Base-by-base conservation (phyloP, 2,797 vertebrate genomes). In the Spheniscus humboldti region DNA sequence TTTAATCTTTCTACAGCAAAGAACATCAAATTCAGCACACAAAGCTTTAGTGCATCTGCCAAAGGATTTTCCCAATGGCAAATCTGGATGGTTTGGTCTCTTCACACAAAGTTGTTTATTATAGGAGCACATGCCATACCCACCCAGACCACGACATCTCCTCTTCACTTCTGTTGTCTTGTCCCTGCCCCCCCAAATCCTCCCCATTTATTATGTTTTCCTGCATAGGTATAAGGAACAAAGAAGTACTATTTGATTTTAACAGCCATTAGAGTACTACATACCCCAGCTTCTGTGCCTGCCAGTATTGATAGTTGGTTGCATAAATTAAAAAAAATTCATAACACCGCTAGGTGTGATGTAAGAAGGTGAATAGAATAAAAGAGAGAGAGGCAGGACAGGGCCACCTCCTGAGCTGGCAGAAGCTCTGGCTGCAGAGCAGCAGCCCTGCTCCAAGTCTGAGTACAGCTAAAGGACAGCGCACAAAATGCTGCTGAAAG, bases 91-190 rank as follows among this genome's bases (percentile, higher is more conserved):
- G 30, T 43, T 64, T 62, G 47, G 33, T 69, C 17, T 83, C 0
- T 50, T 64, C 25, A n/a, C 22, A 41, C 2, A 1, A 45, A 64
- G 22, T 27, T 22, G 18, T 62, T 64, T 80, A 23, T 55, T 53
- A 4, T 2, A 55, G 69, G 33, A 79, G n/a, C 17, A 35, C 0
- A 0, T 27, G 5, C 57, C 5, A 2, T 37, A 66, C 30, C 55
- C 20, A 35, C 11, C 25, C 67, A 78, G 59, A 69, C 9, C 55
- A 35, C 0, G 1, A 63, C 31, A 53, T 35, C 39, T 12, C n/a
- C 41, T 30, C 45, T 87, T 37, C 15, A 27, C 17, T 56, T 28
- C 35, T 35, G 3, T 20, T 48, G 28, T 37, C 67, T 60, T 68
- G 17, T 52, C 43, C 13, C 30, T 80, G 23, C 18, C 31, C 68